Percentiles rank a stretch among this genome's conserved stretches.
Conservation (phyloP, 2,797 vertebrate species). For the Gephyroberyx darwinii region DNA sequence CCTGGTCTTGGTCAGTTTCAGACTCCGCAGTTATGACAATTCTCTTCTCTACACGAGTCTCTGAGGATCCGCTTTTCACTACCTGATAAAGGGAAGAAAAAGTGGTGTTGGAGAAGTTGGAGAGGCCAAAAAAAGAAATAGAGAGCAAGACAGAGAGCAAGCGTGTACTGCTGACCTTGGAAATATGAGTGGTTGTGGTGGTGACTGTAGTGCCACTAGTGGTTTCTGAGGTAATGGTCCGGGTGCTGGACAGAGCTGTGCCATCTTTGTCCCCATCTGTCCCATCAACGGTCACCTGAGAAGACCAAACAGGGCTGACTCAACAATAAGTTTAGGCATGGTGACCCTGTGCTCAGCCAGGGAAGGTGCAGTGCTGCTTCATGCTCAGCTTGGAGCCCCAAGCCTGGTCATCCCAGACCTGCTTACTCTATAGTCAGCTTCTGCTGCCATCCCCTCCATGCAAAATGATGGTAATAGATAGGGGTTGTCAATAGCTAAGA, state of each 20-base stretch:
- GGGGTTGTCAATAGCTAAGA: constrained; percentile 10
- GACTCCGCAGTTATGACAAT: constrained; percentile 94
- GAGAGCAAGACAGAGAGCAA: neutral
- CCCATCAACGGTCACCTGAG: constrained; percentile 76
- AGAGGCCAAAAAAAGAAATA: neutral
- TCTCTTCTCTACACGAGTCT: constrained; percentile 93
- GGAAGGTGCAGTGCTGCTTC: constrained; percentile 20
- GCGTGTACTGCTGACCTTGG: constrained; percentile 82
- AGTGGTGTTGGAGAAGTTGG: too few relatives aligned
- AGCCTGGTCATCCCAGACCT: constrained; percentile 46
- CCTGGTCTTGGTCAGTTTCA: constrained; percentile 91
- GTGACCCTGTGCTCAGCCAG: constrained; percentile 15
- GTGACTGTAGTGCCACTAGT: constrained; percentile 85
- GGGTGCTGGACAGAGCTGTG: constrained; percentile 84
- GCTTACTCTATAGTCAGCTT: constrained; percentile 1
- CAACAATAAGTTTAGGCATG: neutral
- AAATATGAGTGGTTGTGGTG: constrained; percentile 92
- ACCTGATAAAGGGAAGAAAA: constrained; percentile 76
- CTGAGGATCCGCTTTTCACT: constrained; percentile 91
- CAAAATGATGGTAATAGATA: constrained; percentile 2
- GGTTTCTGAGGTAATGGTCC: constrained; percentile 87
- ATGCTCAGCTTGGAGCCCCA: constrained; percentile 36
- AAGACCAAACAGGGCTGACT: constrained; percentile 7
- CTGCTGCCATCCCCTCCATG: constrained; percentile 9
- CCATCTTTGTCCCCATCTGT: constrained; percentile 84